A percentile compares a stretch with the other conserved stretches of the same genome.
Evolutionary conservation across 2,888 invertebrate species (phyloP).

Genomic region (Drosophila cyrtoloma): DNA sequence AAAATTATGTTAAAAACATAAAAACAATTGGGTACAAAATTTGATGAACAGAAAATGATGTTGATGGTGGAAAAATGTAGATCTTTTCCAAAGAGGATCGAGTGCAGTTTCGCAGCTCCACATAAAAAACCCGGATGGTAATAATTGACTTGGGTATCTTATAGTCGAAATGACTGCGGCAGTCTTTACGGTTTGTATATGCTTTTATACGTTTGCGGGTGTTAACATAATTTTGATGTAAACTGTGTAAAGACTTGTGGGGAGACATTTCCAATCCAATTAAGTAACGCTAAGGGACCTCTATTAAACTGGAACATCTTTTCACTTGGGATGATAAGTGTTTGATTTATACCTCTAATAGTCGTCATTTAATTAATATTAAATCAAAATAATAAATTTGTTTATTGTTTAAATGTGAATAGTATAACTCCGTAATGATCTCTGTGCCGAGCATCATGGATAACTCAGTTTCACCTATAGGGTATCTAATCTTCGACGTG

Average conservation of each 20-base stretch:
- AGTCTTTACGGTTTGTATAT: conserved; percentile 16
- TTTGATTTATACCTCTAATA: not conserved
- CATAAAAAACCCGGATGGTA: no score
- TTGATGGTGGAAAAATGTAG: not conserved
- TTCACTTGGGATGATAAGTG: not conserved
- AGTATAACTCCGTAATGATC: not conserved
- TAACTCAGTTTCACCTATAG: not conserved
- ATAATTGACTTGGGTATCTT: conserved; percentile 8
- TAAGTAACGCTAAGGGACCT: not conserved
- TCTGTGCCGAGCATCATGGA: not conserved
- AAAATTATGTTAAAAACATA: not conserved
- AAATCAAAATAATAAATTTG: not conserved
- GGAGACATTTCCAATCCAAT: not conserved
- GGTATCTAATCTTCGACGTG: not conserved
- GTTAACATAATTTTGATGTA: not conserved
- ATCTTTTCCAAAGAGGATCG: not conserved
- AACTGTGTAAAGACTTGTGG: not conserved
- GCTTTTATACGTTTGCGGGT: not conserved
- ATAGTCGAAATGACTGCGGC: not conserved
- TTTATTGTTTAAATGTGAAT: not conserved
- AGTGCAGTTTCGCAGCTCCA: not conserved
- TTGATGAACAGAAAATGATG: not conserved
- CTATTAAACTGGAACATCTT: not conserved
- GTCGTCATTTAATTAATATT: not conserved
- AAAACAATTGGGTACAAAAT: not conserved